Conservation (phyloP, 2,888 invertebrate genomes). For the Fragum fragum region DNA sequence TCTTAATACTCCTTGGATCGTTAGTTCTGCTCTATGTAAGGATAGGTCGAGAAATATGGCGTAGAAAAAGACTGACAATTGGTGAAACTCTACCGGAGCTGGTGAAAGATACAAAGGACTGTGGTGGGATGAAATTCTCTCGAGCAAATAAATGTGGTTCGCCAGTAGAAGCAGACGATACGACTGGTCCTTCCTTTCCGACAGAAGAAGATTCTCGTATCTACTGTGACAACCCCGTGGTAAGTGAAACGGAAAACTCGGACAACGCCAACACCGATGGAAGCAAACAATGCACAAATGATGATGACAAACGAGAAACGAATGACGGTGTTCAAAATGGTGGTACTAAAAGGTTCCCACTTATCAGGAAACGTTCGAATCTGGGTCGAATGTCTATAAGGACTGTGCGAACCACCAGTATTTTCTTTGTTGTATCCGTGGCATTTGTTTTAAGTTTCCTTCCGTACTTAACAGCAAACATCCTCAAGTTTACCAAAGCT, state of each 20-base stretch:
- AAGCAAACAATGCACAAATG: constrained; percentile 7
- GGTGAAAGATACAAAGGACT: constrained; percentile 28
- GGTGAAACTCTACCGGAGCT: constrained; percentile 70
- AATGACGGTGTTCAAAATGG: background rate
- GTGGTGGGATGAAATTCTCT: constrained; percentile 1
- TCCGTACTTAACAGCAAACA: constrained; percentile 75
- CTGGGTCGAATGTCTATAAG: constrained; percentile 64
- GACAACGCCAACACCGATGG: constrained; percentile 12
- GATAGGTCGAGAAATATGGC: constrained; percentile 73
- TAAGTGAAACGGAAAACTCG: constrained; percentile 42
- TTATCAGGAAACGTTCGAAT: constrained; percentile 50
- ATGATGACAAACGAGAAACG: constrained; percentile 5
- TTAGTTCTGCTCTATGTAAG: constrained; percentile 73
- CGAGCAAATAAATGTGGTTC: constrained; percentile 5
- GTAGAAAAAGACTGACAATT: constrained; percentile 70
- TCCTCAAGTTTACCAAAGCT: constrained; percentile 73
- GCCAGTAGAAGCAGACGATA: constrained; percentile 46
- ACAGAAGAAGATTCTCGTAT: constrained; percentile 62
- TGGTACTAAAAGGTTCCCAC: constrained; percentile 28
- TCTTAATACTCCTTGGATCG: constrained; percentile 66
- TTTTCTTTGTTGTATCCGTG: constrained; percentile 77
- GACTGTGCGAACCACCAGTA: constrained; percentile 74
- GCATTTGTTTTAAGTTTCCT: constrained; percentile 75
- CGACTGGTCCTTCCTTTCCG: constrained; percentile 50
- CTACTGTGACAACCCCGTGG: constrained; percentile 51